Base-by-base conservation (phyloP, 2,888 invertebrate species). In the Cremastinae sp. region DNA sequence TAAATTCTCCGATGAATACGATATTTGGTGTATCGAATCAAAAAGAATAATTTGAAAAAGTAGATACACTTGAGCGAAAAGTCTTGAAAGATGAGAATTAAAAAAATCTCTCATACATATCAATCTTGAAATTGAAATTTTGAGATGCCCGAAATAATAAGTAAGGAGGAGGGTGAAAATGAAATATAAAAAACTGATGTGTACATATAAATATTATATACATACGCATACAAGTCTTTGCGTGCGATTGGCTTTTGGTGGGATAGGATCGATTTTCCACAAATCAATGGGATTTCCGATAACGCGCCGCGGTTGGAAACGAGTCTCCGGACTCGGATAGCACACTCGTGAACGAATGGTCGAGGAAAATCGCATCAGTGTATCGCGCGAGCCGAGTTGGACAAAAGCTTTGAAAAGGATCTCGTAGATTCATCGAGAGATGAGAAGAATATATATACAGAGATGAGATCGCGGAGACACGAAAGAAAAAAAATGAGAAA, bases 401-500 rank as follows among this genome's bases (percentile, higher is more conserved):
- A 58, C 39, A 22, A n/a, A n/a, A 58, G 47, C 18, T 22, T 47
- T 12, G 37, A 2, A 22, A 37, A 18, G 28, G 51, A 22, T 37
- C 12, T n/a, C 14, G 35, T 37, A n/a, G 10, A n/a, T n/a, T n/a
- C n/a, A n/a, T n/a, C n/a, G 1, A 9, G 49, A 49, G 18, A 49
- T 8, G n/a, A 16, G 14, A 61, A n/a, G n/a, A n/a, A n/a, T n/a
- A n/a, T n/a, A n/a, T n/a, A n/a, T n/a, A n/a, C n/a, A 51, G 35
- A 1, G 51, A 18, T 20, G 35, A 14, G 14, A 9, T 12, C 35
- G 18, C 39, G 16, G 20, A 56, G 22, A 20, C 14, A 22, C 37
- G n/a, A n/a, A n/a, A n/a, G n/a, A n/a, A 47, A 62, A 68, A 72
- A 56, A 49, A 49, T 68, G 45, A 41, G 14, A 68, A 72, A 70